A percentile compares a stretch with the other conserved stretches of the same genome.
Evolutionary conservation across 1,140 invertebrate species (phyloP).

Genomic region (Aphis craccivora): DNA sequence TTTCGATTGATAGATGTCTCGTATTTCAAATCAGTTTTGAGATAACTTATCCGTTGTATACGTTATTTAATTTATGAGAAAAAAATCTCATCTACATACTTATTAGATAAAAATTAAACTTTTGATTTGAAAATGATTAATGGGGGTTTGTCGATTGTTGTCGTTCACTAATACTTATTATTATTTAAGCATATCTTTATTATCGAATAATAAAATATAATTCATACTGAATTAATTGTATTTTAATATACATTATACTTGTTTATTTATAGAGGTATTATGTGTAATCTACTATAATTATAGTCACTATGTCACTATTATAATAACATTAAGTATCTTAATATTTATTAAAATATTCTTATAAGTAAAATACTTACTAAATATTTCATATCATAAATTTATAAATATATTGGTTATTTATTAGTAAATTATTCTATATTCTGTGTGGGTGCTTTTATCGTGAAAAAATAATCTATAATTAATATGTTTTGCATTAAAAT

Average conservation of each 20-base stretch:
- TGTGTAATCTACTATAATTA: neutral
- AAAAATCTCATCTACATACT: neutral
- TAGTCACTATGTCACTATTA: neutral
- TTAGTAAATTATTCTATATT: neutral
- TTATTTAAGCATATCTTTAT: neutral
- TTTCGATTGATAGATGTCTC: constrained; percentile 3
- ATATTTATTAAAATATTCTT: neutral
- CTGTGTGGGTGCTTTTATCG: neutral
- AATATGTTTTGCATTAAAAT: neutral
- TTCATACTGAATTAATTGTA: neutral
- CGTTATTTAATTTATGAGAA: neutral
- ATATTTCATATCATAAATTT: neutral
- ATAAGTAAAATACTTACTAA: neutral
- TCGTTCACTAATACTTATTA: neutral
- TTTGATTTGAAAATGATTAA: constrained; percentile 10
- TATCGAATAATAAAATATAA: neutral
- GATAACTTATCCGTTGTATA: neutral
- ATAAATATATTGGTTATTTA: neutral
- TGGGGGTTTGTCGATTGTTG: neutral
- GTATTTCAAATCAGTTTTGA: neutral
- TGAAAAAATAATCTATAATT: neutral
- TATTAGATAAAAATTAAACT: neutral
- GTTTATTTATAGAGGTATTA: neutral
- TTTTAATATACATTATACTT: neutral
- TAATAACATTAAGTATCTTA: neutral